Percentiles rank a stretch among this genome's conserved stretches.
These are phyloP conservation scores for Apoderus coryli DNA, from an alignment of 2,888 invertebrate genomes.

Conservation along the genomic window DNA sequence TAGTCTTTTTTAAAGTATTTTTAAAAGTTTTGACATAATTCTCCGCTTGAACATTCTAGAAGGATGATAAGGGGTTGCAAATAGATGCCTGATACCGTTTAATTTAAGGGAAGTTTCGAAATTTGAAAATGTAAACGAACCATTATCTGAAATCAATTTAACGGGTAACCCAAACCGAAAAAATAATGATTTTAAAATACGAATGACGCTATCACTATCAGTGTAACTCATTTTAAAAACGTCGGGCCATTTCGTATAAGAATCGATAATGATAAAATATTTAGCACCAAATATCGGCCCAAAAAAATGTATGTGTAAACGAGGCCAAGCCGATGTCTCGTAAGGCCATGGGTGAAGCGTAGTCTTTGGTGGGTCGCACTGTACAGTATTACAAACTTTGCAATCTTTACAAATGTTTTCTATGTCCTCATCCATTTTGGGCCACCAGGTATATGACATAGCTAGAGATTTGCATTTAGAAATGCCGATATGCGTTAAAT, in stretches of 20 bases:
- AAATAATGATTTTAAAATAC: conserved; percentile 13
- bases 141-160: conserved; percentile 17
- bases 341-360: conserved; percentile 10
- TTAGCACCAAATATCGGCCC: conserved; percentile 16
- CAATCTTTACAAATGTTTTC: conserved; percentile 11
- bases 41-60: no score
- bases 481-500: conserved; percentile 16
- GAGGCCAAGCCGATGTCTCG: conserved; percentile 7
- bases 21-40: no score
- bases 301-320: conserved; percentile 20
- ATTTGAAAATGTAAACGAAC: no score
- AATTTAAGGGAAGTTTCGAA: no score
- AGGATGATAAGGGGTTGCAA: no score
- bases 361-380: conserved; percentile 10
- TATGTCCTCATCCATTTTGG: conserved; percentile 14
- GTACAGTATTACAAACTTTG: conserved; percentile 8
- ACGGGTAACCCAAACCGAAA: conserved; percentile 21
- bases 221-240: conserved; percentile 13
- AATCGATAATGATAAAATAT: conserved; percentile 19
- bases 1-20: no score
- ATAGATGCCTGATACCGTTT: no score
- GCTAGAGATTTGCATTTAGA: conserved; percentile 16
- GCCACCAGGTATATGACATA: conserved; percentile 18
- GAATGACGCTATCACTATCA: conserved; percentile 2
- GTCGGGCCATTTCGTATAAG: conserved; percentile 18